These are phyloP conservation scores for Drosophila quinaria DNA, from an alignment of 2,888 invertebrate genomes.

Conservation along the genomic window DNA sequence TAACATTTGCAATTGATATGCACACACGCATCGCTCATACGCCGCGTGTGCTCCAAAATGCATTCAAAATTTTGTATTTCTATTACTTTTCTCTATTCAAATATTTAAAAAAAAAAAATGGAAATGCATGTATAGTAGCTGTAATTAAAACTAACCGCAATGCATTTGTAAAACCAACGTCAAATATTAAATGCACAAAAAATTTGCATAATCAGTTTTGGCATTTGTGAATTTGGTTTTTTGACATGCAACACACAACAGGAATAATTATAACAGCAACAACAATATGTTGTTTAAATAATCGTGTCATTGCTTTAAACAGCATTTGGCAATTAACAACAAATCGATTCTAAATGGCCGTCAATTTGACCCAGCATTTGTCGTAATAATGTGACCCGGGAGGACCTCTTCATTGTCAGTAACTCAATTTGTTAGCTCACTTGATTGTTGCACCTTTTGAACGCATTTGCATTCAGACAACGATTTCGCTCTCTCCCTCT, in stretches of 20 bases:
- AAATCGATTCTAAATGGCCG: constrained; percentile 63
- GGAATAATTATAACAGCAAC: constrained; percentile 24
- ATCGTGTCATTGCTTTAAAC: constrained; percentile 59
- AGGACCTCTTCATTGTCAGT: constrained; percentile 25
- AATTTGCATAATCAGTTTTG: constrained; percentile 72
- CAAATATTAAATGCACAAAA: constrained; percentile 10
- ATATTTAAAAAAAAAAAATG: constrained; percentile 3
- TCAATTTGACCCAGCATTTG: constrained; percentile 32
- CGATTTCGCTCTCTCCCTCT: not conserved
- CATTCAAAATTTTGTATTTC: constrained; percentile 21
- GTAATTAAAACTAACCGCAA: constrained; percentile 52
- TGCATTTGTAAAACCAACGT: constrained; percentile 13
- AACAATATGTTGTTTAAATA: constrained; percentile 33
- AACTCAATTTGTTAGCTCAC: constrained; percentile 27
- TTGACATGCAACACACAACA: constrained; percentile 16
- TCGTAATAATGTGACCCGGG: constrained; percentile 34
- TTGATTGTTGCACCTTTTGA: constrained; percentile 37
- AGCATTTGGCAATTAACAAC: constrained; percentile 63
- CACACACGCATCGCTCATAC: constrained; percentile 16
- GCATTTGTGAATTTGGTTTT: constrained; percentile 21
- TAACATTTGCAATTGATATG: constrained; percentile 40
- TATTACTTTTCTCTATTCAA: constrained; percentile 4
- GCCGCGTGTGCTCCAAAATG: constrained; percentile 29
- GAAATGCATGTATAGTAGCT: constrained; percentile 13
- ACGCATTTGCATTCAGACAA: constrained; percentile 18